phyloP scores from a whole-genome alignment of 1,140 invertebrate genomes.

The Holcopasites calliopsidis region DNA sequence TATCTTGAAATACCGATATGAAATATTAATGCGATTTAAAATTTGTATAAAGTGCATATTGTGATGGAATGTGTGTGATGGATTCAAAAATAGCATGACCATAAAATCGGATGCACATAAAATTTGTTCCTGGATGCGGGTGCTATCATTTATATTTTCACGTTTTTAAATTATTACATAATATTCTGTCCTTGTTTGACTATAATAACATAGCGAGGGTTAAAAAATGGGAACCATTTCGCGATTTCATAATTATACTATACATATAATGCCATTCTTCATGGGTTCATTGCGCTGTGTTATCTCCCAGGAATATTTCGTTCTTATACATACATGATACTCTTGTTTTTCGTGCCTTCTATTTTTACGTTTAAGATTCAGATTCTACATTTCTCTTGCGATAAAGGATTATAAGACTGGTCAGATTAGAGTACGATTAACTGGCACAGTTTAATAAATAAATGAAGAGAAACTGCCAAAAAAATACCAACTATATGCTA shows the following conservation, averaged over 20 bases:
- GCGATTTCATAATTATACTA: conserved; percentile 10
- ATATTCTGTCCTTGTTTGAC: conserved; percentile 2
- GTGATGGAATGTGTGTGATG: neutral
- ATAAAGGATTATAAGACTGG: conserved; percentile 39
- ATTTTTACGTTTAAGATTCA: conserved; percentile 24
- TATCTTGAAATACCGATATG: neutral
- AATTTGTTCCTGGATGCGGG: conserved; percentile 20
- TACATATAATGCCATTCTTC: neutral
- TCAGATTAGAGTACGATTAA: conserved; percentile 13
- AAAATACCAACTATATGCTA: conserved; percentile 15
- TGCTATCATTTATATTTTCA: conserved; percentile 12
- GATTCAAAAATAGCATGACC: neutral
- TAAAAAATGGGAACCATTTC: conserved; percentile 10
- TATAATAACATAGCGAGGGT: neutral
- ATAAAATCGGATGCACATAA: conserved; percentile 11
- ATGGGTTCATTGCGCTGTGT: neutral
- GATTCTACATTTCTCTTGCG: conserved; percentile 12
- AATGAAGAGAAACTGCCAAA: conserved; percentile 22
- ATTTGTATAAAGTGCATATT: conserved; percentile 1
- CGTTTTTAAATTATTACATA: conserved; percentile 9
- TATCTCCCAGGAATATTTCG: conserved; percentile 11
- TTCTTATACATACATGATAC: conserved; percentile 23
- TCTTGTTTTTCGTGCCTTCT: conserved; percentile 22
- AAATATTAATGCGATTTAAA: neutral
- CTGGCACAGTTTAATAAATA: conserved; percentile 28